phyloP scores from a whole-genome alignment of 2,797 vertebrate genomes.

The Sciurus carolinensis region DNA sequence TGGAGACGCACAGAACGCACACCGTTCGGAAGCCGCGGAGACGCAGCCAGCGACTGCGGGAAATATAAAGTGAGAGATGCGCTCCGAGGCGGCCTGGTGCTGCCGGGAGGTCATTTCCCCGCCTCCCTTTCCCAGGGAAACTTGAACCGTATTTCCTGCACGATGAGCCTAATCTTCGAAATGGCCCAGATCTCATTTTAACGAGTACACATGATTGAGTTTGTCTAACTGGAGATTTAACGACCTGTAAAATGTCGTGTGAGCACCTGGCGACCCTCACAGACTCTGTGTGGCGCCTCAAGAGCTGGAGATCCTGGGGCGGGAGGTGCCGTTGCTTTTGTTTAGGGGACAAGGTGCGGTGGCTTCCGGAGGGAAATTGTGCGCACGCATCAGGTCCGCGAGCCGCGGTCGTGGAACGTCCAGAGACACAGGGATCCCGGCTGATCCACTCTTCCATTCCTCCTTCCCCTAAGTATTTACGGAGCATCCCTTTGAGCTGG shows the following conservation, averaged over 20 bases:
- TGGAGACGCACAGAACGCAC: not conserved
- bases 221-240: slow-evolving; percentile 87
- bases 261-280: slow-evolving; percentile 82
- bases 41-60: not conserved
- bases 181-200: slow-evolving; percentile 84
- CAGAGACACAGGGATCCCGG: not conserved
- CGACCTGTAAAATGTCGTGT: slow-evolving; percentile 82
- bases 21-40: not conserved
- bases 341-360: not conserved
- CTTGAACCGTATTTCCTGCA: slow-evolving; percentile 76
- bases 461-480: not conserved
- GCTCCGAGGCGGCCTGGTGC: accelerated
- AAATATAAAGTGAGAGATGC: not conserved
- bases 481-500: not conserved
- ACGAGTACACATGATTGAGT: slow-evolving; percentile 81
- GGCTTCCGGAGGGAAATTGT: not conserved
- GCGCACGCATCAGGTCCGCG: not conserved
- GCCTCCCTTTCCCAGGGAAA: slow-evolving; percentile 71
- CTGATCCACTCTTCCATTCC: not conserved
- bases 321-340: not conserved
- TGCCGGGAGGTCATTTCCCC: not conserved
- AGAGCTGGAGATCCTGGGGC: not conserved
- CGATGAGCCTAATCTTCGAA: slow-evolving; percentile 73
- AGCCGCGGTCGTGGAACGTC: not conserved
- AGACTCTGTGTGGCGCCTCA: slow-evolving; percentile 31